Conservation (phyloP, 2,888 invertebrate species). For the Drosophila helvetica region DNA sequence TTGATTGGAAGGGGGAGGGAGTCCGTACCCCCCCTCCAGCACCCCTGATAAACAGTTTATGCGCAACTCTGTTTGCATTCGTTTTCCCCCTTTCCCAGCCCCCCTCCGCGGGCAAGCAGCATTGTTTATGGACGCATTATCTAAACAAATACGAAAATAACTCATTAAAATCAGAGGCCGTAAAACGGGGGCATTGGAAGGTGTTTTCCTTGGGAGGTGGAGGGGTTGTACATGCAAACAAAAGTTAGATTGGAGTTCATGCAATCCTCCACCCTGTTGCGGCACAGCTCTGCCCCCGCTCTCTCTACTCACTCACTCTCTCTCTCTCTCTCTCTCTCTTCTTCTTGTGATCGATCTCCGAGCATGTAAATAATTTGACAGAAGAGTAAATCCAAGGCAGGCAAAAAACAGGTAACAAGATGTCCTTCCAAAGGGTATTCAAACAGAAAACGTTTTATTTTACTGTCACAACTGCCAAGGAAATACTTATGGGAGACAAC, state of each 20-base stretch:
- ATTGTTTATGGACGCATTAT: slow-evolving; percentile 73
- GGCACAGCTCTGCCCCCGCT: background rate
- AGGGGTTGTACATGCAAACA: slow-evolving; percentile 8
- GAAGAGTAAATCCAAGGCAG: slow-evolving; percentile 39
- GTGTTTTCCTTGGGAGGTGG: slow-evolving; percentile 13
- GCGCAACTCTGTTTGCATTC: slow-evolving; percentile 62
- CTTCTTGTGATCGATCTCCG: slow-evolving; percentile 20
- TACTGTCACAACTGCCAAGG: too few relatives aligned
- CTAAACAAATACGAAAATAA: slow-evolving; percentile 77
- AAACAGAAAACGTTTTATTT: background rate
- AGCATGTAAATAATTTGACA: slow-evolving; percentile 64
- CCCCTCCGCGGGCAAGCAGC: slow-evolving; percentile 1
- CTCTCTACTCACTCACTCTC: background rate
- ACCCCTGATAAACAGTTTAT: slow-evolving; percentile 70
- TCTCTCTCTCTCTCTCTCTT: background rate
- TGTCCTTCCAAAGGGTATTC: background rate
- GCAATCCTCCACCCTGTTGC: slow-evolving; percentile 14
- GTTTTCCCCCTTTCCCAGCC: slow-evolving; percentile 4
- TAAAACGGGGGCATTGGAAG: slow-evolving; percentile 51
- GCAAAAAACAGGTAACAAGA: too few relatives aligned
- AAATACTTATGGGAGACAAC: slow-evolving; percentile 1
- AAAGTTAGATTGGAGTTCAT: slow-evolving; percentile 39
- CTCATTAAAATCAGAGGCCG: slow-evolving; percentile 59
- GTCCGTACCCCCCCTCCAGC: too few relatives aligned
- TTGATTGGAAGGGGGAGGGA: slow-evolving; percentile 60